A percentile compares a stretch with the other conserved stretches of the same genome.
These are phyloP conservation scores for Globia sparganii DNA, from an alignment of 2,888 invertebrate species.

Conservation along the genomic window DNA sequence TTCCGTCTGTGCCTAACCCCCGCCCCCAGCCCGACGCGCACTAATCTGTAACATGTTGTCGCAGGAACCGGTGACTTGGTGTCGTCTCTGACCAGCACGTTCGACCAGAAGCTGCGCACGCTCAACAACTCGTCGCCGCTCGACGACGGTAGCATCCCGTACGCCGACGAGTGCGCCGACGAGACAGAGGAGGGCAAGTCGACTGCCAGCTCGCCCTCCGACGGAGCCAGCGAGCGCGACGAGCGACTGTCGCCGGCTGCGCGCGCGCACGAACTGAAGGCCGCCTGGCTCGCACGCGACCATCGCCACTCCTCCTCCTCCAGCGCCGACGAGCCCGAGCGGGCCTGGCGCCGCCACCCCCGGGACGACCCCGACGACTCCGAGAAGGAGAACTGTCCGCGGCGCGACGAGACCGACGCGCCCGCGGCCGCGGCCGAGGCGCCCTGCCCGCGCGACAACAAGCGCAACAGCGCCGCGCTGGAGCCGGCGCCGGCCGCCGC, in stretches of 20 bases:
- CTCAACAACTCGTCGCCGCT: slow-evolving; percentile 92
- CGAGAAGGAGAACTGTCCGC: slow-evolving; percentile 84
- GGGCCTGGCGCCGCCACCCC: slow-evolving; percentile 67
- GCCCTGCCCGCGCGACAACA: slow-evolving; percentile 40
- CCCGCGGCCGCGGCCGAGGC: slow-evolving; percentile 64
- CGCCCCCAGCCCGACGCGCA: slow-evolving; percentile 31
- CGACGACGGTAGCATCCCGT: slow-evolving; percentile 93
- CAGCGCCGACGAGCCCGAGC: slow-evolving; percentile 78
- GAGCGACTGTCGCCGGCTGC: slow-evolving; percentile 75
- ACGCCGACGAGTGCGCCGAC: slow-evolving; percentile 93
- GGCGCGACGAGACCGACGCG: slow-evolving; percentile 65
- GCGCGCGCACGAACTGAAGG: slow-evolving; percentile 84
- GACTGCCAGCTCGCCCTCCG: slow-evolving; percentile 78
- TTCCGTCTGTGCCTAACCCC: slow-evolving; percentile 73
- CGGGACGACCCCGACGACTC: slow-evolving; percentile 81
- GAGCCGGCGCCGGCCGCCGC: slow-evolving; percentile 28
- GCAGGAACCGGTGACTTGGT: slow-evolving; percentile 96
- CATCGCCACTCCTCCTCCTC: slow-evolving; percentile 81
- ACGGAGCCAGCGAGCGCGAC: slow-evolving; percentile 71
- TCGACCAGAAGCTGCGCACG: slow-evolving; percentile 95
- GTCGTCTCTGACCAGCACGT: slow-evolving; percentile 95
- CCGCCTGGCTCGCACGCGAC: slow-evolving; percentile 87
- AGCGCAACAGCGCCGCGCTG: slow-evolving; percentile 60
- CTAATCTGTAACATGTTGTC: slow-evolving; percentile 77
- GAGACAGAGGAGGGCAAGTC: slow-evolving; percentile 84